Conservation (phyloP, 2,797 vertebrate species). For the Poliocrania exsul region DNA sequence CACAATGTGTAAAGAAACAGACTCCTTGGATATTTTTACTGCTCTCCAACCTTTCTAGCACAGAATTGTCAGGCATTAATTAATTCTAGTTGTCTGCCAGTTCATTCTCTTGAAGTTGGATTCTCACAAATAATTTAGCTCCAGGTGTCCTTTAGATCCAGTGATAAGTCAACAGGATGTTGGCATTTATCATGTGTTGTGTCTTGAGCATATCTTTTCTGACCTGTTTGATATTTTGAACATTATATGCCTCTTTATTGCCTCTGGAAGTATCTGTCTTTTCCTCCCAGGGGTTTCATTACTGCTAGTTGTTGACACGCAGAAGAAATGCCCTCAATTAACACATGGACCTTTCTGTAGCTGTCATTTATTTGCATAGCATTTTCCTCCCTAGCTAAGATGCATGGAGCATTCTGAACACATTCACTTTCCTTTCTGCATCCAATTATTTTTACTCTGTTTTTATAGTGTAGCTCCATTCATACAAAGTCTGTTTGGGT, state of each 20-base stretch:
- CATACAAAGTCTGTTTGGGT: background rate
- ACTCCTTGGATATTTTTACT: background rate
- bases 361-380: background rate
- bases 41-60: background rate
- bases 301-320: background rate
- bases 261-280: background rate
- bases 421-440: background rate
- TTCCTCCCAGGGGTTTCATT: background rate
- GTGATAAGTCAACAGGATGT: background rate
- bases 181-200: background rate
- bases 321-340: constrained; percentile 3
- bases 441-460: background rate
- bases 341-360: background rate
- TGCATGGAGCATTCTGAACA: background rate
- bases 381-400: background rate
- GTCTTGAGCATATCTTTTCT: background rate
- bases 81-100: constrained; percentile 19
- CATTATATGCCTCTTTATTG: background rate
- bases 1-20: background rate
- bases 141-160: background rate
- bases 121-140: background rate
- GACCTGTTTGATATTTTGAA: background rate
- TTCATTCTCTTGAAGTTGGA: background rate
- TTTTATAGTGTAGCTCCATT: background rate
- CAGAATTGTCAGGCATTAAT: background rate